Conservation (phyloP, 2,888 invertebrate genomes). For the Archips crataeganus region DNA sequence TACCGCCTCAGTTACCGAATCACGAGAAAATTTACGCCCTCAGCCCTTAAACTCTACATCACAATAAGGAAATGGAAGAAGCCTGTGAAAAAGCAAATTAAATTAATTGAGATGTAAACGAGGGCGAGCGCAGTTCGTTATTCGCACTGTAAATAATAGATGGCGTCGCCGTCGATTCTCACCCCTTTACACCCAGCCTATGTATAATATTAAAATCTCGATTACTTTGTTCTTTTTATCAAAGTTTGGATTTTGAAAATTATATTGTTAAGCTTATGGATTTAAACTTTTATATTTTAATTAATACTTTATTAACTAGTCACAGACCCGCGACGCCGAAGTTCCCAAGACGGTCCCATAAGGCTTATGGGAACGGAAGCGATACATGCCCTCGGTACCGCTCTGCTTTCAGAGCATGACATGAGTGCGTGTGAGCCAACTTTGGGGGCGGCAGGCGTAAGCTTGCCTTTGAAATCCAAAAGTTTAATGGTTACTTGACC, state of each 20-base stretch:
- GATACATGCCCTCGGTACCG: too few relatives aligned
- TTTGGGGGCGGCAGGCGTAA: too few relatives aligned
- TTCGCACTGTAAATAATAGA: conserved; percentile 75
- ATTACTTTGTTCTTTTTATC: conserved; percentile 38
- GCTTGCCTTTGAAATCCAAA: too few relatives aligned
- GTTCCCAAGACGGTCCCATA: too few relatives aligned
- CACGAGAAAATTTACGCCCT: conserved; percentile 82
- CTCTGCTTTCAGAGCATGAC: too few relatives aligned
- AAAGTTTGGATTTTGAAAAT: conserved; percentile 28
- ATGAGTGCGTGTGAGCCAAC: too few relatives aligned
- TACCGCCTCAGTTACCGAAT: conserved; percentile 81
- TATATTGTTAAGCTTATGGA: too few relatives aligned
- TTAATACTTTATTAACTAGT: too few relatives aligned
- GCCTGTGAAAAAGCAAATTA: conserved; percentile 85
- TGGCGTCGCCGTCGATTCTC: conserved; percentile 65
- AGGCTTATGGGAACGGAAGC: too few relatives aligned
- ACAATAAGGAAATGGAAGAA: conserved; percentile 81
- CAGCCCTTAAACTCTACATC: conserved; percentile 69
- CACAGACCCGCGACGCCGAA: too few relatives aligned
- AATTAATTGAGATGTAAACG: conserved; percentile 84
- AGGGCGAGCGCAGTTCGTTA: conserved; percentile 67
- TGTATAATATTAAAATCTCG: conserved; percentile 38
- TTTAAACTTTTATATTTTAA: too few relatives aligned
- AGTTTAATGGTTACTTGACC: too few relatives aligned
- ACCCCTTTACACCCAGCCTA: conserved; percentile 63